A percentile compares a stretch with the other conserved stretches of the same genome.
Conservation (phyloP, 2,888 invertebrate genomes). For the Drosophila neutralis region DNA sequence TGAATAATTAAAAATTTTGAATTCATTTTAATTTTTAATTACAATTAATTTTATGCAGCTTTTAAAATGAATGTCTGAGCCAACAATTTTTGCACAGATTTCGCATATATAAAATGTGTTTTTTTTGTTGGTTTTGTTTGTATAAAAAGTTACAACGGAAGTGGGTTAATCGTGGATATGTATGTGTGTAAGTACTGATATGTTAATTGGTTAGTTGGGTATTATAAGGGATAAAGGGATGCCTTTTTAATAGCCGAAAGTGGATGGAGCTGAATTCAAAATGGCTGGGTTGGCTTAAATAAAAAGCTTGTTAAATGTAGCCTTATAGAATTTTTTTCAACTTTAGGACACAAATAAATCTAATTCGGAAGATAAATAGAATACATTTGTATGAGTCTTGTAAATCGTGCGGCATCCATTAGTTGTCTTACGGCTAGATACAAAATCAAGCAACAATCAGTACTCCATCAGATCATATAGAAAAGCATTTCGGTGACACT, state of each 20-base stretch:
- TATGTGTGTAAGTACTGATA: slow-evolving; percentile 26
- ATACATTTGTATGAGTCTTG: slow-evolving; percentile 8
- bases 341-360: neutral
- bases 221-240: neutral
- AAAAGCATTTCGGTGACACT: slow-evolving; percentile 44
- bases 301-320: neutral
- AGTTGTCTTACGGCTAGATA: slow-evolving; percentile 3
- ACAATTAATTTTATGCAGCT: slow-evolving; percentile 66
- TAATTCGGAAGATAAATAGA: neutral
- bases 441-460: slow-evolving; percentile 40
- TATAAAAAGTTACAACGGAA: slow-evolving; percentile 9
- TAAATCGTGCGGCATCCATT: slow-evolving; percentile 6
- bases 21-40: slow-evolving; percentile 79
- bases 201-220: slow-evolving; percentile 37
- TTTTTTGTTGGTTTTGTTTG: neutral
- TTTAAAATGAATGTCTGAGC: slow-evolving; percentile 12
- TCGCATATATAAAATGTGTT: neutral
- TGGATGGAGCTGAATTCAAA: neutral
- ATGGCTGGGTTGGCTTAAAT: neutral
- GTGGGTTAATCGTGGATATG: slow-evolving; percentile 17
- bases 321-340: neutral
- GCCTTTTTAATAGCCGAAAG: neutral
- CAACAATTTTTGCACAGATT: slow-evolving; percentile 20
- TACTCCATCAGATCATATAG: slow-evolving; percentile 47
- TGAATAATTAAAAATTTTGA: slow-evolving; percentile 76